Evolutionary conservation across 2,113 vertebrate species (phyloP).

Genomic region (Parus major): DNA sequence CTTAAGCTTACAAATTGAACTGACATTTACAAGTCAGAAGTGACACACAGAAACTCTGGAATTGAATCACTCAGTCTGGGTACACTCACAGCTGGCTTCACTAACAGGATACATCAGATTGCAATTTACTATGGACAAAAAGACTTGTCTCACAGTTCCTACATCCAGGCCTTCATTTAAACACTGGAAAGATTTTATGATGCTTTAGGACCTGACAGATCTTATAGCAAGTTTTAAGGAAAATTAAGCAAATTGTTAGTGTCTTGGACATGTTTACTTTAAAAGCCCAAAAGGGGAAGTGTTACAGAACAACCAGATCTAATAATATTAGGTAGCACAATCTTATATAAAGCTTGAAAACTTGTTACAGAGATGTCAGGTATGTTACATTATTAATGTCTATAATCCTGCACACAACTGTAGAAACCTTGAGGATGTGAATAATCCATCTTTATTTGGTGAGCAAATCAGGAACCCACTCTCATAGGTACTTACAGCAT

Average conservation of each 20-base stretch:
- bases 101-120: not conserved
- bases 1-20: not conserved
- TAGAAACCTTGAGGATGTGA: not conserved
- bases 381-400: not conserved
- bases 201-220: not conserved
- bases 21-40: not conserved
- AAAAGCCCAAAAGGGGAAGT: not conserved
- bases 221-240: not conserved
- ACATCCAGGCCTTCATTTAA: not conserved
- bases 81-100: not conserved
- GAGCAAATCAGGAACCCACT: not conserved
- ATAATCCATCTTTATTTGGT: not conserved
- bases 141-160: not conserved
- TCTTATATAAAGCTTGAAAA: not conserved
- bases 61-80: not conserved
- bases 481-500: not conserved
- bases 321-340: not conserved
- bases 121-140: not conserved
- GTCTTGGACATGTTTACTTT: not conserved
- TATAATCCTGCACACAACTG: not conserved
- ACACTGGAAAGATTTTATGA: not conserved
- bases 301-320: not conserved
- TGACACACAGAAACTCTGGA: not conserved
- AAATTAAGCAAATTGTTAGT: not conserved
- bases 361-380: not conserved